Evolutionary conservation across 2,113 vertebrate species (phyloP), one percentile per base, ranked within the genome.

Genomic region (Prietella phreatophila): DNA sequence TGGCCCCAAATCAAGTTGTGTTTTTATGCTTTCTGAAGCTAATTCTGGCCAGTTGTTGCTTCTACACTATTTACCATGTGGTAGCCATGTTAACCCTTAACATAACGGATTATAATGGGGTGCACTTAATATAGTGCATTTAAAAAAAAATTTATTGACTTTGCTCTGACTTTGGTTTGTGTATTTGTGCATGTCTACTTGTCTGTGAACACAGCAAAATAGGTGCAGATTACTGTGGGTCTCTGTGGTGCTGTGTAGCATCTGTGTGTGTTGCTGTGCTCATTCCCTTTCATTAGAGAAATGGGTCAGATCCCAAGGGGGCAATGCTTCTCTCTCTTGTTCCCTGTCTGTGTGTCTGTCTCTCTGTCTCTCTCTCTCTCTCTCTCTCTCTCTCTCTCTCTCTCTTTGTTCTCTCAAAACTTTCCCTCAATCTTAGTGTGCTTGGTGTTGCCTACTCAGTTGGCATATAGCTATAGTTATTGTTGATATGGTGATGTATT

Each of bases 221-320:
- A 55, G 82, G 82, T 84, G 25, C 67, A 55, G 82, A 84, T 78
- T 83, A 75, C 55, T 83, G 58, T 13, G 10, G 15, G 82, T 84
- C 82, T 88, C 87, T 80, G 47, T 78, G 87, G 79, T 85, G 30
- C 61, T 33, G 56, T 88, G 76, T 71, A 85, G 81, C 87, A 85
- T 87, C 85, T 85, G 85, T 85, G 88, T 76, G 82, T 50, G 15
- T 76, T 75, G 73, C 60, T 85, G 86, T 82, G 83, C 75, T 90
- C 82, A 79, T 87, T 90, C 50, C 14, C 87, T 89, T 88, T 89
- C 83, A 90, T 90, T 89, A 87, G 83, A 89, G 78, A 90, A 89
- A 88, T 88, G 86, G 87, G 87, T 85, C 86, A 90, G 87, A 75
- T 81, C 89, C 82, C 76, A 88, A 76, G 85, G 55, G 83, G 86